A percentile compares a stretch with the other conserved stretches of the same genome.
phyloP scores from a whole-genome alignment of 2,797 vertebrate genomes.

The Emydoidea blandingii region DNA sequence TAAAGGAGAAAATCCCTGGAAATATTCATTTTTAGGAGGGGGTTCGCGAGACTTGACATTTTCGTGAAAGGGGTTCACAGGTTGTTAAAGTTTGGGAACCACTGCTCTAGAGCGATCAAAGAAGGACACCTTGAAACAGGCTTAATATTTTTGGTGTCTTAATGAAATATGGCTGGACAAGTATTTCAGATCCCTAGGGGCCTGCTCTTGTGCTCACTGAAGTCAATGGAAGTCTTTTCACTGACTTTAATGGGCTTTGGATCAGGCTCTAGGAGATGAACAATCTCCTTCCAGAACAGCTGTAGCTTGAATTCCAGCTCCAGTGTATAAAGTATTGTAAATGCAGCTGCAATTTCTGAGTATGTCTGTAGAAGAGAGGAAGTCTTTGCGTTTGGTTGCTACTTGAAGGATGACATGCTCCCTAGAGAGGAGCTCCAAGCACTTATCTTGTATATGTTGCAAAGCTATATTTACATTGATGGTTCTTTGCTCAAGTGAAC shows the following conservation, averaged over 20 bases:
- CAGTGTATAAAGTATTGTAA: not conserved
- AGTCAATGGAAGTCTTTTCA: not conserved
- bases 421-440: not conserved
- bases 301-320: not conserved
- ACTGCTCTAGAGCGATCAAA: not conserved
- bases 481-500: not conserved
- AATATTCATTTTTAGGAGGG: too few species aligned
- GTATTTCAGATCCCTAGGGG: not conserved
- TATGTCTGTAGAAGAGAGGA: not conserved
- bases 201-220: not conserved
- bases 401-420: not conserved
- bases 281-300: not conserved
- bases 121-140: not conserved
- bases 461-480: not conserved
- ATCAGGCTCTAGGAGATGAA: not conserved
- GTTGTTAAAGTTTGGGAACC: too few species aligned
- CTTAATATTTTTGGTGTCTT: not conserved
- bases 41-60: too few species aligned
- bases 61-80: too few species aligned
- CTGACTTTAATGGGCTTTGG: not conserved
- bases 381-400: not conserved
- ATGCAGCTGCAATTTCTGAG: not conserved
- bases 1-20: too few species aligned
- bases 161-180: not conserved
- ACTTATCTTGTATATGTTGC: not conserved